Conservation (phyloP, 2,113 vertebrate genomes). For the Elachura formosa region DNA sequence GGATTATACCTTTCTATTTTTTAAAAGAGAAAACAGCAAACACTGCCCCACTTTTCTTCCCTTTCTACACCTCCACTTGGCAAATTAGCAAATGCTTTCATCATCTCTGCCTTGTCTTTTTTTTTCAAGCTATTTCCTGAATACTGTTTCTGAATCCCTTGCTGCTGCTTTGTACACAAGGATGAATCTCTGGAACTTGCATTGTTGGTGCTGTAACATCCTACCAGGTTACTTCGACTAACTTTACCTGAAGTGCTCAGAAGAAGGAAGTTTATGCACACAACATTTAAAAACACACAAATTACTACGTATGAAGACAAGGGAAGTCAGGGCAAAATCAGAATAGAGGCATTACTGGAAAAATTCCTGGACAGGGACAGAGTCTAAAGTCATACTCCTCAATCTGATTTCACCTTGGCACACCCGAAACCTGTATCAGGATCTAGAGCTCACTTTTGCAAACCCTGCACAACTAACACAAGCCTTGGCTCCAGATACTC, state of each 20-base stretch:
- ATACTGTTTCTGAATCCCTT: neutral
- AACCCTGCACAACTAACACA: neutral
- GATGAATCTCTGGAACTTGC: neutral
- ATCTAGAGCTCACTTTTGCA: neutral
- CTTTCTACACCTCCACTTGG: neutral
- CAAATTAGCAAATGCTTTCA: neutral
- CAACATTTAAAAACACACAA: neutral
- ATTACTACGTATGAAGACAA: neutral
- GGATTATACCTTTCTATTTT: neutral
- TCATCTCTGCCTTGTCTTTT: neutral
- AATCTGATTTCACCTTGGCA: neutral
- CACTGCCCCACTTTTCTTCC: neutral
- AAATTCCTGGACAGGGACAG: neutral
- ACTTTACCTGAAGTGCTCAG: neutral
- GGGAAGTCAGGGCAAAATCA: neutral
- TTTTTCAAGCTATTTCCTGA: neutral
- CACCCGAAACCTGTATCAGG: neutral
- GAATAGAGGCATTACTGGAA: neutral
- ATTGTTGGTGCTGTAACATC: neutral
- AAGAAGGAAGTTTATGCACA: neutral
- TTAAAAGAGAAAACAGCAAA: neutral
- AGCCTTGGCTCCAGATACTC: neutral
- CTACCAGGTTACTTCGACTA: neutral
- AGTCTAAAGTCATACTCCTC: neutral
- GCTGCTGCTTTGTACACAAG: neutral